phyloP scores from a whole-genome alignment of 2,113 vertebrate species.

The Alethe diademata region DNA sequence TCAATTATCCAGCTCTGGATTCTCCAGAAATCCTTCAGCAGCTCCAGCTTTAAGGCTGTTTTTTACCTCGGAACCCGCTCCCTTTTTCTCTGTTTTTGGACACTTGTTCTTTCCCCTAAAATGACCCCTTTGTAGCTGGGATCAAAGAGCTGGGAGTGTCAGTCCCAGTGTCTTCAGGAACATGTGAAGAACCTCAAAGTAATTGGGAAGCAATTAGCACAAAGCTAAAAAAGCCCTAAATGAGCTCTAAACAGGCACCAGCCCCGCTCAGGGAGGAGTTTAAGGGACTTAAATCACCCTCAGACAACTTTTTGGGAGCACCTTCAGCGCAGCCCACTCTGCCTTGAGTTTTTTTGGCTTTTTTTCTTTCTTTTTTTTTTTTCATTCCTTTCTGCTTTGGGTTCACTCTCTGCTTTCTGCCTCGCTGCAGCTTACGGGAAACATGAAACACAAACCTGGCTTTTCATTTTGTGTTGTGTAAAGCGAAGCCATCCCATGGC shows the following conservation, averaged over 20 bases:
- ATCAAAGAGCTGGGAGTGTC: conserved; percentile 64
- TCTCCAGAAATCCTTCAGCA: conserved; percentile 25
- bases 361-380: too few relatives aligned
- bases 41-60: not conserved
- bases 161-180: conserved; percentile 16
- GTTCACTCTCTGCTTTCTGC: not conserved
- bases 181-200: conserved; percentile 58
- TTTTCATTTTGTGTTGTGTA: conserved; percentile 38
- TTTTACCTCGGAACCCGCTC: conserved; percentile 21
- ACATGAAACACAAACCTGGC: conserved; percentile 18
- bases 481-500: not conserved
- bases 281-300: not conserved
- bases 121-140: conserved; percentile 56
- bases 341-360: not conserved
- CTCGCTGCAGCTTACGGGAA: not conserved
- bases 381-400: not conserved
- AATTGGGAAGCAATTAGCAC: conserved; percentile 59
- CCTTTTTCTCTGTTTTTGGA: not conserved
- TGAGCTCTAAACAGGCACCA: not conserved
- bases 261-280: not conserved
- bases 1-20: conserved; percentile 35
- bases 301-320: not conserved
- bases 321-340: not conserved
- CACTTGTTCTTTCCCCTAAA: conserved; percentile 58
- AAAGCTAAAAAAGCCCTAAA: not conserved